A percentile compares a stretch with the other conserved stretches of the same genome.
These are phyloP conservation scores for Carassius carassius DNA, from an alignment of 2,113 vertebrate genomes.

Conservation along the genomic window DNA sequence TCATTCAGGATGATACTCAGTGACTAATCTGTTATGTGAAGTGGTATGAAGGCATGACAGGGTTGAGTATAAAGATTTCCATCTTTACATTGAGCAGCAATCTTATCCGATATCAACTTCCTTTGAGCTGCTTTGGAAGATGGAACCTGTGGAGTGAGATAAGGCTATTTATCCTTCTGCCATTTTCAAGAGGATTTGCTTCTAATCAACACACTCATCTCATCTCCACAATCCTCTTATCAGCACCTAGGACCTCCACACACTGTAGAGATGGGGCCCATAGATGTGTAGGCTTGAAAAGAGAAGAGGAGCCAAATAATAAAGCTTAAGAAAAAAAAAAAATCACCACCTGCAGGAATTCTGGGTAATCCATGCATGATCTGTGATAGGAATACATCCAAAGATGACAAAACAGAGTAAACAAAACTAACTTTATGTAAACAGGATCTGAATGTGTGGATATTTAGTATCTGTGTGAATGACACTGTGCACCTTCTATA, in stretches of 20 bases:
- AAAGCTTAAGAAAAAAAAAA: background rate
- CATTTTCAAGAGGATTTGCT: conserved; percentile 18
- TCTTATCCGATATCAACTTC: conserved; percentile 26
- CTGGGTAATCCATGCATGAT: conserved; percentile 20
- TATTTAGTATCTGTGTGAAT: background rate
- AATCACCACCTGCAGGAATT: conserved; percentile 18
- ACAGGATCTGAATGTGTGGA: conserved; percentile 26
- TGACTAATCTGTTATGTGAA: conserved; percentile 40
- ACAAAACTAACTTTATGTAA: conserved; percentile 37
- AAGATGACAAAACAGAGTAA: conserved; percentile 3
- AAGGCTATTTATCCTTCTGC: conserved; percentile 6
- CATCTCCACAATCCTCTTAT: conserved; percentile 51
- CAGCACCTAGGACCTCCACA: conserved; percentile 53
- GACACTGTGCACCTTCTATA: background rate
- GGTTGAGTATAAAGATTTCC: conserved; percentile 13
- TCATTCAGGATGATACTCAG: conserved; percentile 22
- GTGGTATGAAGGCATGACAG: conserved; percentile 13
- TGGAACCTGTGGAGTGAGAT: conserved; percentile 30
- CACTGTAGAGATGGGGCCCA: conserved; percentile 54
- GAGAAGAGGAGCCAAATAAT: conserved; percentile 44
- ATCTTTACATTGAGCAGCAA: conserved; percentile 25
- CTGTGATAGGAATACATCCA: background rate
- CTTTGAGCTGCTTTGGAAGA: conserved; percentile 29
- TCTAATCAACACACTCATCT: conserved; percentile 40
- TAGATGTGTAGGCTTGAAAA: conserved; percentile 58